Evolutionary conservation across 2,797 vertebrate genomes (phyloP).

Genomic region (Acridotheres tristis): DNA sequence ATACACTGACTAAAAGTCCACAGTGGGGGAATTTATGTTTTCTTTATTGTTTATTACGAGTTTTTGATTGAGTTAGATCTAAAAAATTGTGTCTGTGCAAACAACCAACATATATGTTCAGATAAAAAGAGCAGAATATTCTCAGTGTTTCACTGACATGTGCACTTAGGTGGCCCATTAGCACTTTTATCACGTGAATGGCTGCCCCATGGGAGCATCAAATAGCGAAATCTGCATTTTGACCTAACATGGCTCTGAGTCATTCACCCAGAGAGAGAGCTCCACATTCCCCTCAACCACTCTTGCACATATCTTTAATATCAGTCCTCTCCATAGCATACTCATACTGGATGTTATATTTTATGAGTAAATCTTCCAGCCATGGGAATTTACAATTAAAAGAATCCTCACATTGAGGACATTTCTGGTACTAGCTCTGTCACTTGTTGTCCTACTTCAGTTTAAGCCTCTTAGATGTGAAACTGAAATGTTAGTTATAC

Average conservation of each 20-base stretch:
- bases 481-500: conserved; percentile 15
- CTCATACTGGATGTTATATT: background rate
- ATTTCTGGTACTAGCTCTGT: conserved; percentile 1
- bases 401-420: background rate
- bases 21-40: background rate
- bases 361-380: conserved; percentile 27
- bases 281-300: background rate
- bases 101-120: background rate
- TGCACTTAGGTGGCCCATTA: background rate
- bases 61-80: background rate
- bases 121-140: background rate
- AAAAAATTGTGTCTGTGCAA: background rate
- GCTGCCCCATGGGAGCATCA: background rate
- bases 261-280: background rate
- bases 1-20: background rate
- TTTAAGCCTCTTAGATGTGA: conserved; percentile 26
- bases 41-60: background rate
- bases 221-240: background rate
- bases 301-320: background rate
- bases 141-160: background rate
- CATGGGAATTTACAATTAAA: conserved; percentile 32
- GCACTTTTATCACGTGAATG: background rate
- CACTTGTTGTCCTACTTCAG: background rate
- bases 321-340: background rate
- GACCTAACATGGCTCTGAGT: background rate